Percentiles rank a stretch among this genome's conserved stretches.
Evolutionary conservation across 1,140 invertebrate genomes (phyloP).

Genomic region (Elymnias hypermnestra): DNA sequence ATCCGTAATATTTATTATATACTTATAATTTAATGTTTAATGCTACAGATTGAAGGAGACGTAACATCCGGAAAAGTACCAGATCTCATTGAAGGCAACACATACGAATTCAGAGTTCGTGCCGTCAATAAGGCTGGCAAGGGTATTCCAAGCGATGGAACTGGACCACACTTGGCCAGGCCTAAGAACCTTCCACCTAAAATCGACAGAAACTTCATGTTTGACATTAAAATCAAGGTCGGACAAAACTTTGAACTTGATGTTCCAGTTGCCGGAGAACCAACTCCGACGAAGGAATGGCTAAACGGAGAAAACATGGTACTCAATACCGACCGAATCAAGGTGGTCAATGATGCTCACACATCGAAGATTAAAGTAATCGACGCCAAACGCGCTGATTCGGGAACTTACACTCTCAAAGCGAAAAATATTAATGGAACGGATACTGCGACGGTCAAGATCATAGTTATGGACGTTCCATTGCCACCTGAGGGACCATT

Average conservation of each 20-base stretch:
- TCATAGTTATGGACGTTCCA: conserved; percentile 93
- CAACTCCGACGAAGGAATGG: conserved; percentile 96
- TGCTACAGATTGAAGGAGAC: conserved; percentile 83
- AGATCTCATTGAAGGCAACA: conserved; percentile 92
- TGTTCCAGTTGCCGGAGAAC: conserved; percentile 95
- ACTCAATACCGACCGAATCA: conserved; percentile 88
- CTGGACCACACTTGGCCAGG: conserved; percentile 91
- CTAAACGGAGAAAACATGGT: conserved; percentile 87
- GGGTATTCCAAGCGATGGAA: conserved; percentile 92
- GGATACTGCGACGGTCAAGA: conserved; percentile 91
- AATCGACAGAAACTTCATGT: conserved; percentile 95
- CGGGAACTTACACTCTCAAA: conserved; percentile 91
- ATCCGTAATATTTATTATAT: too few relatives aligned
- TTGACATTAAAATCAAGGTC: conserved; percentile 93
- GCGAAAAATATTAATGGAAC: conserved; percentile 95
- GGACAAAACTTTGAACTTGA: conserved; percentile 96
- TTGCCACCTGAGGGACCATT: conserved; percentile 92
- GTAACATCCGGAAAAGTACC: conserved; percentile 89
- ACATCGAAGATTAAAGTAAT: conserved; percentile 91
- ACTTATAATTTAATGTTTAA: neutral
- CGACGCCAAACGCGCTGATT: conserved; percentile 92
- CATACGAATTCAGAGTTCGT: conserved; percentile 95
- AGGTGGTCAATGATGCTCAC: conserved; percentile 90
- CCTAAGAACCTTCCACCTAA: conserved; percentile 94
- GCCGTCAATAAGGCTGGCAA: conserved; percentile 97